phyloP scores from a whole-genome alignment of 1,140 invertebrate species.

The Drosophila willistoni region DNA sequence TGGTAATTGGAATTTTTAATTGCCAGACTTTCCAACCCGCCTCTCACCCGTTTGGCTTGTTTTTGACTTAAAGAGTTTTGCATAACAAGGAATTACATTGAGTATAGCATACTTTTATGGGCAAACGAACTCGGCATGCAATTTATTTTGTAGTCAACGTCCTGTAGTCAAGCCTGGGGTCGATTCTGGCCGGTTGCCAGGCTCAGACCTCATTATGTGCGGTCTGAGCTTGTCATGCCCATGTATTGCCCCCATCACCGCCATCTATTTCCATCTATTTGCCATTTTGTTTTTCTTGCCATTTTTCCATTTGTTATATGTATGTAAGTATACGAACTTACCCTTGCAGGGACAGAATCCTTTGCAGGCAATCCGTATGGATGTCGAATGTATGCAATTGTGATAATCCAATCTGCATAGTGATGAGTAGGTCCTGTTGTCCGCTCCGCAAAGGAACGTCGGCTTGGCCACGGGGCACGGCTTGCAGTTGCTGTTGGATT shows the following conservation, averaged over 20 bases:
- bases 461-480: slow-evolving; percentile 91
- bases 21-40: slow-evolving; percentile 15
- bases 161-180: slow-evolving; percentile 1
- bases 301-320: slow-evolving; percentile 24
- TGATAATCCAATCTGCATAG: slow-evolving; percentile 94
- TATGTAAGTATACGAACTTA: slow-evolving; percentile 45
- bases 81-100: slow-evolving; percentile 16
- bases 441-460: slow-evolving; percentile 93
- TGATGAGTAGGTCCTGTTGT: slow-evolving; percentile 96
- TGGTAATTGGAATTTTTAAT: slow-evolving; percentile 59
- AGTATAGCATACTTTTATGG: slow-evolving; percentile 45
- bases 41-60: background rate
- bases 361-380: slow-evolving; percentile 91
- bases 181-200: slow-evolving; percentile 57
- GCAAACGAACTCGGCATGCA: slow-evolving; percentile 38
- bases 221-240: slow-evolving; percentile 26
- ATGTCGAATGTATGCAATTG: slow-evolving; percentile 93
- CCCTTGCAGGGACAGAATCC: slow-evolving; percentile 94
- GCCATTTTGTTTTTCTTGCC: background rate
- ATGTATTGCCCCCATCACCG: background rate
- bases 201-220: slow-evolving; percentile 61
- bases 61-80: slow-evolving; percentile 6
- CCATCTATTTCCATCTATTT: slow-evolving; percentile 31
- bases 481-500: slow-evolving; percentile 87
- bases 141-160: slow-evolving; percentile 54